Evolutionary conservation across 1,140 invertebrate species (phyloP).

Genomic region (Manduca sexta): DNA sequence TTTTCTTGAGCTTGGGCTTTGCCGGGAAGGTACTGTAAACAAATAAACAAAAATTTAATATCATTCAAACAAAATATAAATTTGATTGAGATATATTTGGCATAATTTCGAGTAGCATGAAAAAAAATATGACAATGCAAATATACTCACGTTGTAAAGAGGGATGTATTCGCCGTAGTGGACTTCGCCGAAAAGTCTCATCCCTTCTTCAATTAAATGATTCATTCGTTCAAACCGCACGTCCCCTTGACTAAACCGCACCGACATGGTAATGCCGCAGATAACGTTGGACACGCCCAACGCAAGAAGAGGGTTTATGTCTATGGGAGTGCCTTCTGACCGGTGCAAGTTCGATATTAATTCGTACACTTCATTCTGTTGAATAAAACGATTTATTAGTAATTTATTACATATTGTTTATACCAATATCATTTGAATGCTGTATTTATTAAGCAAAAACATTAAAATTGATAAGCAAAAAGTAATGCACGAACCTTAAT

Average conservation of each 20-base stretch:
- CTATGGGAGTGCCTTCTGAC: conserved; percentile 76
- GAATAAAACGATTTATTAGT: too few relatives aligned
- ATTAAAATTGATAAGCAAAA: too few relatives aligned
- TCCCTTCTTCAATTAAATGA: conserved; percentile 90
- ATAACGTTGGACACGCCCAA: conserved; percentile 93
- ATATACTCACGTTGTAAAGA: conserved; percentile 67
- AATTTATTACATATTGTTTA: too few relatives aligned
- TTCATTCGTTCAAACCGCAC: conserved; percentile 85
- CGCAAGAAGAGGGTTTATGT: conserved; percentile 82
- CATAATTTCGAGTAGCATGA: conserved; percentile 1
- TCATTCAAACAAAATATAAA: neutral
- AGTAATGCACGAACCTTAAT: conserved; percentile 80
- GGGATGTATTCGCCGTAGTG: conserved; percentile 78
- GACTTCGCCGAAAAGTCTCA: conserved; percentile 88
- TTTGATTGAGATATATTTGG: neutral
- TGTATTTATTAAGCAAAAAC: too few relatives aligned
- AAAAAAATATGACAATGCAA: neutral
- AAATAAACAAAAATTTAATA: neutral
- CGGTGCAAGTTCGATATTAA: conserved; percentile 78
- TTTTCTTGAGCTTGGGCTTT: conserved; percentile 82
- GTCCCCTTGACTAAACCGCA: conserved; percentile 86
- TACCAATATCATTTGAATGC: too few relatives aligned
- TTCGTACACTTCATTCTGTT: conserved; percentile 84
- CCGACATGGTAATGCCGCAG: conserved; percentile 91
- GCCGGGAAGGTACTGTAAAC: conserved; percentile 82